These are phyloP conservation scores for Palythoa caribaeorum DNA, from an alignment of 92 coral and sea anemone genomes.

Conservation along the genomic window DNA sequence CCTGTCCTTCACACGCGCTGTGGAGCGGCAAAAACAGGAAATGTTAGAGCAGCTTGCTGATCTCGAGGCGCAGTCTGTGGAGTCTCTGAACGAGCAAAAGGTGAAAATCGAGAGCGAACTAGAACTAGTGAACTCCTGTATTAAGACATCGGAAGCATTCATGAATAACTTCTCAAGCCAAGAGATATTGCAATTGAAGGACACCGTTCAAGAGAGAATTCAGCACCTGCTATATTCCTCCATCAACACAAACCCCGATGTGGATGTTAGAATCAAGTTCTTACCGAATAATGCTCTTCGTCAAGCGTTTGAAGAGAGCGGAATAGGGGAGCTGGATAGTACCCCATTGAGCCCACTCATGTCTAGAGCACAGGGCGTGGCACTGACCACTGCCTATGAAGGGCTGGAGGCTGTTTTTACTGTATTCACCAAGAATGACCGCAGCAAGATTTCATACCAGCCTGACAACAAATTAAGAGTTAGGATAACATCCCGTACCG, in stretches of 20 bases:
- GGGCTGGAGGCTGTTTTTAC: slow-evolving; percentile 28
- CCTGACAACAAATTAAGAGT: slow-evolving; percentile 18
- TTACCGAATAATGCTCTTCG: slow-evolving; percentile 26
- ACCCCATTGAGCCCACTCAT: slow-evolving; percentile 24
- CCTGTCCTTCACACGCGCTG: slow-evolving; percentile 36
- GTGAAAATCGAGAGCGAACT: slow-evolving; percentile 16
- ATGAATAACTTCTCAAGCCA: slow-evolving; percentile 37
- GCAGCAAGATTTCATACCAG: slow-evolving; percentile 15
- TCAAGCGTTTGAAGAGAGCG: slow-evolving; percentile 26
- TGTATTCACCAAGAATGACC: slow-evolving; percentile 29
- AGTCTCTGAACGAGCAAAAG: slow-evolving; percentile 18
- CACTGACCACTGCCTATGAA: slow-evolving; percentile 36
- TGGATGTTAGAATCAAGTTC: slow-evolving; percentile 30
- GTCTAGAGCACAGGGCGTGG: slow-evolving; percentile 48
- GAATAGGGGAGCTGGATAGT: slow-evolving; percentile 42
- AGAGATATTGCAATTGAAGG: slow-evolving; percentile 35
- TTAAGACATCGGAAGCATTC: slow-evolving; percentile 23
- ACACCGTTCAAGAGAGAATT: slow-evolving; percentile 26
- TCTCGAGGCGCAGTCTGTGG: slow-evolving; percentile 33
- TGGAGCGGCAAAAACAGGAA: slow-evolving; percentile 45
- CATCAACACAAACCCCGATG: slow-evolving; percentile 8
- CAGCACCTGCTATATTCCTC: slow-evolving; percentile 21
- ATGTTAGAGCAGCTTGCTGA: slow-evolving; percentile 32
- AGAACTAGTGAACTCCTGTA: slow-evolving; percentile 26
- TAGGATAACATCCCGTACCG: slow-evolving; percentile 1